phyloP scores from a whole-genome alignment of 1,140 invertebrate genomes.

The Trichonephila clavipes region DNA sequence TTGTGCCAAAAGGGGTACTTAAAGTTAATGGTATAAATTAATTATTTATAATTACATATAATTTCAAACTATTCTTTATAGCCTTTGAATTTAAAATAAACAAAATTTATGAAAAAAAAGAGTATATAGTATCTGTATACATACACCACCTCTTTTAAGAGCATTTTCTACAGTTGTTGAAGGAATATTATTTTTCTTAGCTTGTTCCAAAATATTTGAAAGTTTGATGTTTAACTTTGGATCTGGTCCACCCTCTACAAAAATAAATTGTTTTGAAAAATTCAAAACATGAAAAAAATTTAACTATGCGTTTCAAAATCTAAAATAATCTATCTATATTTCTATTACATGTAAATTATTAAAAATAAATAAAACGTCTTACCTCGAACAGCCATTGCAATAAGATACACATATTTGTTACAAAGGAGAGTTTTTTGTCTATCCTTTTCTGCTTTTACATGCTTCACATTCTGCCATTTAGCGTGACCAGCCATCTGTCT shows the following conservation, averaged over 20 bases:
- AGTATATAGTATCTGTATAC: background rate
- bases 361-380: background rate
- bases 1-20: too few species aligned
- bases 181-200: slow-evolving; percentile 84
- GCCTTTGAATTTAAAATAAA: background rate
- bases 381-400: slow-evolving; percentile 76
- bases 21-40: too few species aligned
- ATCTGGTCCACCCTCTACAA: slow-evolving; percentile 81
- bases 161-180: slow-evolving; percentile 83
- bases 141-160: slow-evolving; percentile 81
- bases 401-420: slow-evolving; percentile 79
- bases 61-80: too few species aligned
- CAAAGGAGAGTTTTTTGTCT: slow-evolving; percentile 82
- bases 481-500: slow-evolving; percentile 85
- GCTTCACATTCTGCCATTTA: slow-evolving; percentile 88
- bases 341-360: too few species aligned
- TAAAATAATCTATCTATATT: too few species aligned
- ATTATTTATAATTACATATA: too few species aligned
- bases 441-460: slow-evolving; percentile 86
- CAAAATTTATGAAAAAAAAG: background rate
- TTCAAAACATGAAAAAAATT: too few species aligned
- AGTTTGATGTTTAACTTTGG: slow-evolving; percentile 84
- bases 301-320: too few species aligned
- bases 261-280: background rate
- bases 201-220: slow-evolving; percentile 83